Percentiles rank a stretch among this genome's conserved stretches.
Evolutionary conservation across 2,888 invertebrate genomes (phyloP).

Genomic region (Laothoe populi): DNA sequence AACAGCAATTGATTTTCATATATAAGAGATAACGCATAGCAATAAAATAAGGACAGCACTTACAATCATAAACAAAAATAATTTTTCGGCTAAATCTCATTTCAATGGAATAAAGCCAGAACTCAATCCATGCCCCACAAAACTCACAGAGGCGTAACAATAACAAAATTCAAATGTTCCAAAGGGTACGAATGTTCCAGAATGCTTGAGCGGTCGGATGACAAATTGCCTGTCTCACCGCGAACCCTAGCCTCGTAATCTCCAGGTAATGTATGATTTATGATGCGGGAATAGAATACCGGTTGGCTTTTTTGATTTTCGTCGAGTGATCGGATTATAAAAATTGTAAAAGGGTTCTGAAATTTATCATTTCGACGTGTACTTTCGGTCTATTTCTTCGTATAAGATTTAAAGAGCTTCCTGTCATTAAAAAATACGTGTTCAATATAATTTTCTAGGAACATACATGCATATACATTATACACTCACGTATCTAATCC

Average conservation of each 20-base stretch:
- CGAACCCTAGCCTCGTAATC: constrained; percentile 61
- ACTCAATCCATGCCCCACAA: constrained; percentile 3
- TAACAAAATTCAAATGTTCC: constrained; percentile 59
- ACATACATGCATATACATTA: no score
- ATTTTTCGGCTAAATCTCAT: background rate
- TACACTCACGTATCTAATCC: no score
- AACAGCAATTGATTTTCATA: no score
- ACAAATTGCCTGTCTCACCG: constrained; percentile 78
- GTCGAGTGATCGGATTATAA: constrained; percentile 9
- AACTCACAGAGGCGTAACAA: constrained; percentile 34
- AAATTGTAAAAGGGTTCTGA: constrained; percentile 3
- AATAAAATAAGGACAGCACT: background rate
- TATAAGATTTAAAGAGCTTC: no score
- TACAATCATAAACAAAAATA: background rate
- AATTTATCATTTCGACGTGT: background rate
- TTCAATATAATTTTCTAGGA: no score
- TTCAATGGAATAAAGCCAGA: constrained; percentile 10
- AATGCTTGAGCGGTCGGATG: constrained; percentile 69
- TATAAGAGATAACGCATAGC: no score
- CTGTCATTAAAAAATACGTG: no score
- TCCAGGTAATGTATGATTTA: constrained; percentile 82
- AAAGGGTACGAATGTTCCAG: constrained; percentile 60
- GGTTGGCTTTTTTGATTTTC: constrained; percentile 19
- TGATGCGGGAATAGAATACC: constrained; percentile 60
- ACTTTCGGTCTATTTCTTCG: no score